Evolutionary conservation across 2,113 vertebrate species (phyloP).

Genomic region (Columbina picui): DNA sequence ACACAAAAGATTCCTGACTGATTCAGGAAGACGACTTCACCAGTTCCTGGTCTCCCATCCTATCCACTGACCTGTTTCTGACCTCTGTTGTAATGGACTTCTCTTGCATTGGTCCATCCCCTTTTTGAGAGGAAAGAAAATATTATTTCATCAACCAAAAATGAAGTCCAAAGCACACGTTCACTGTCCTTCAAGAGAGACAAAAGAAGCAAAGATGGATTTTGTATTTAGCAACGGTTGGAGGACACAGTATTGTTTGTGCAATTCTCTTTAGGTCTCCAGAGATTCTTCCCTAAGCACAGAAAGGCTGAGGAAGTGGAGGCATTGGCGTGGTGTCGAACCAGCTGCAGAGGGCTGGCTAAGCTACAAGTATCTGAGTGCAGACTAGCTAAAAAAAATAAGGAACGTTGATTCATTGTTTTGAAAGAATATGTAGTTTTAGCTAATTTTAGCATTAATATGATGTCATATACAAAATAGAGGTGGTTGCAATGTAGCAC

Average conservation of each 20-base stretch:
- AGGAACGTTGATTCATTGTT: slow-evolving; percentile 7
- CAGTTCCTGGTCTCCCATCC: not conserved
- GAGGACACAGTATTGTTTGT: slow-evolving; percentile 31
- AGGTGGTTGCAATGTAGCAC: not conserved
- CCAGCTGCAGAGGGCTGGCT: slow-evolving; percentile 53
- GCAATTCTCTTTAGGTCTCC: not conserved
- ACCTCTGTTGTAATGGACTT: not conserved
- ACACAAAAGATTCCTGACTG: not conserved
- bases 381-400: not conserved
- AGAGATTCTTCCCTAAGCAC: slow-evolving; percentile 29
- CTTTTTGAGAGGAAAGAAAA: not conserved
- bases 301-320: slow-evolving; percentile 34
- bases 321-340: slow-evolving; percentile 4
- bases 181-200: not conserved
- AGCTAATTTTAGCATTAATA: not conserved
- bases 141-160: not conserved
- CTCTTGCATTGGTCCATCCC: not conserved
- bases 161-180: not conserved
- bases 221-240: slow-evolving; percentile 24
- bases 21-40: not conserved
- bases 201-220: slow-evolving; percentile 6
- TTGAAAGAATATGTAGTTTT: not conserved
- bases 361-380: slow-evolving; percentile 30
- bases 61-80: not conserved
- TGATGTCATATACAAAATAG: not conserved